phyloP scores from a whole-genome alignment of 2,113 vertebrate species.

The Saccopteryx bilineata region DNA sequence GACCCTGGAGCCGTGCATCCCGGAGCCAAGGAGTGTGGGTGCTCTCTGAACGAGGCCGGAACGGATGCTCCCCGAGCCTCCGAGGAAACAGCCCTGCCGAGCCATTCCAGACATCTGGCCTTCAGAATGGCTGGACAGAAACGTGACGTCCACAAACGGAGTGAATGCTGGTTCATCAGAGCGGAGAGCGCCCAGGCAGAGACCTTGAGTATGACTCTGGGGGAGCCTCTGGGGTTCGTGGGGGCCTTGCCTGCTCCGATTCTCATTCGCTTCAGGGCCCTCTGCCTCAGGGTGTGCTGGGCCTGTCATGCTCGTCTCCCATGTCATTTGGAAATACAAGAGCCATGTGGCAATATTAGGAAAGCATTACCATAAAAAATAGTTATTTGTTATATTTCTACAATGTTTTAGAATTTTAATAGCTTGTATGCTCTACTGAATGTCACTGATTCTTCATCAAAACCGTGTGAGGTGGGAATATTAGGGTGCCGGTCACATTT shows the following conservation, averaged over 20 bases:
- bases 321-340: background rate
- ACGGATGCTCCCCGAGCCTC: background rate
- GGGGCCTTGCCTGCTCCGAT: accelerated
- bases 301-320: background rate
- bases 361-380: background rate
- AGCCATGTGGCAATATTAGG: background rate
- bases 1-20: accelerated
- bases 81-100: background rate
- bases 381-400: background rate
- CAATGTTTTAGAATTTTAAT: background rate
- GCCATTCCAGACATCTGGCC: background rate
- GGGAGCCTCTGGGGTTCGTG: accelerated
- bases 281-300: background rate
- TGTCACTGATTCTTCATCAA: background rate
- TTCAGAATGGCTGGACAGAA: no score
- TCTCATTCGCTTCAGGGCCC: no score
- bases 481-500: no score
- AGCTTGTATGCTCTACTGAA: background rate
- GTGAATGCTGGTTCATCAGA: no score
- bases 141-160: no score
- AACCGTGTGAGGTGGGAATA: accelerated
- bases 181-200: accelerated
- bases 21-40: accelerated
- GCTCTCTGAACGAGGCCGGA: no score
- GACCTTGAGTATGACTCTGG: background rate